These are phyloP conservation scores for Rhinophrynus dorsalis DNA, from an alignment of 2,797 vertebrate species.

Conservation along the genomic window DNA sequence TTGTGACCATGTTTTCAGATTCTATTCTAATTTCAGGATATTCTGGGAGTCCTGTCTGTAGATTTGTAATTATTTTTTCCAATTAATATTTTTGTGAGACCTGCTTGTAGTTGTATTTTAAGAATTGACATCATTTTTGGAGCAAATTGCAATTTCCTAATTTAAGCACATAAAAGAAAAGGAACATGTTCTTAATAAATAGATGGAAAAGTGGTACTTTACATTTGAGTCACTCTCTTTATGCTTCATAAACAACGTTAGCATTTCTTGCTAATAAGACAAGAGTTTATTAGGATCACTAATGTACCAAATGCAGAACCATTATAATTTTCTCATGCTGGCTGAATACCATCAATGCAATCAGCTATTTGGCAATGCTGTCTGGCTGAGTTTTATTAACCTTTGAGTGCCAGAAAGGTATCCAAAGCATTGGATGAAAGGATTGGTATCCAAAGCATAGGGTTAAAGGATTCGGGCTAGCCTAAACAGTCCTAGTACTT, in stretches of 20 bases:
- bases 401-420: too few species aligned
- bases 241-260: conserved; percentile 18
- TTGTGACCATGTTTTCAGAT: too few species aligned
- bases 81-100: too few species aligned
- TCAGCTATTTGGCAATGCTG: conserved; percentile 3
- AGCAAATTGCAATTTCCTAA: background rate
- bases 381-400: conserved; percentile 3
- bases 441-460: too few species aligned
- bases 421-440: too few species aligned
- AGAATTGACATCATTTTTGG: conserved; percentile 1
- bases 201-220: conserved; percentile 1
- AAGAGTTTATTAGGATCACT: conserved; percentile 29
- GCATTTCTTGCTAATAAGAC: conserved; percentile 29
- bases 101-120: background rate
- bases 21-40: too few species aligned
- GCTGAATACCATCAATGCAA: conserved; percentile 17
- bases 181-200: background rate
- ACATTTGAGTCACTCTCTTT: conserved; percentile 9
- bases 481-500: conserved; percentile 13
- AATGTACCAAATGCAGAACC: conserved; percentile 19
- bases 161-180: background rate
- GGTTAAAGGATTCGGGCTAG: conserved; percentile 5
- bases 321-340: conserved; percentile 20
- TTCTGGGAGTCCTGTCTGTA: too few species aligned
- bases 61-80: too few species aligned